Percentiles rank a stretch among this genome's conserved stretches.
phyloP scores from a whole-genome alignment of 2,888 invertebrate genomes.

The Drosophila buzzatii region DNA sequence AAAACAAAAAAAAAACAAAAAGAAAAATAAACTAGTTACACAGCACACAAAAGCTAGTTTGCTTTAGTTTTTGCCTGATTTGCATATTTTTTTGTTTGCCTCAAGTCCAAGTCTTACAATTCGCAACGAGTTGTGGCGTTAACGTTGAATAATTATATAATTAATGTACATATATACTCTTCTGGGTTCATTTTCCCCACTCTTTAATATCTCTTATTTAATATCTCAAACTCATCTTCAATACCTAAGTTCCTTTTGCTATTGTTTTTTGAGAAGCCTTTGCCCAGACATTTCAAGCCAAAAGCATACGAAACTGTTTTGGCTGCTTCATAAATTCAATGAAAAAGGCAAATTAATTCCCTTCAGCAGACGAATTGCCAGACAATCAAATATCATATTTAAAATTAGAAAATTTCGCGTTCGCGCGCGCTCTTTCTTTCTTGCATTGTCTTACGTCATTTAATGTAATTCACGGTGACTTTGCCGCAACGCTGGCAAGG shows the following conservation, averaged over 20 bases:
- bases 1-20: not conserved
- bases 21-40: not conserved
- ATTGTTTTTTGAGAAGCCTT: not conserved
- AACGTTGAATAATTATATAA: not conserved
- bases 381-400: constrained; percentile 18
- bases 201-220: not conserved
- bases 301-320: not conserved
- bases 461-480: constrained; percentile 52
- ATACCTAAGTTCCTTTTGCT: not conserved
- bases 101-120: not conserved
- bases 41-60: not conserved
- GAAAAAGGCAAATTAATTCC: not conserved
- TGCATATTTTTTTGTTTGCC: not conserved
- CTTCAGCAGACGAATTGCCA: constrained; percentile 1
- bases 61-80: not conserved
- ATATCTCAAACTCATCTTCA: not conserved
- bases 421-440: constrained; percentile 19
- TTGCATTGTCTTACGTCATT: constrained; percentile 60
- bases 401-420: constrained; percentile 26
- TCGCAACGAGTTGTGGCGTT: not conserved
- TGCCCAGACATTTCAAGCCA: not conserved
- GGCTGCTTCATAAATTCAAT: not conserved
- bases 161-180: not conserved
- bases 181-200: not conserved
- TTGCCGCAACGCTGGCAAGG: constrained; percentile 51